A percentile compares a stretch with the other conserved stretches of the same genome.
Conservation (phyloP, 2,113 vertebrate species). For the Romanogobio albipinnatus region DNA sequence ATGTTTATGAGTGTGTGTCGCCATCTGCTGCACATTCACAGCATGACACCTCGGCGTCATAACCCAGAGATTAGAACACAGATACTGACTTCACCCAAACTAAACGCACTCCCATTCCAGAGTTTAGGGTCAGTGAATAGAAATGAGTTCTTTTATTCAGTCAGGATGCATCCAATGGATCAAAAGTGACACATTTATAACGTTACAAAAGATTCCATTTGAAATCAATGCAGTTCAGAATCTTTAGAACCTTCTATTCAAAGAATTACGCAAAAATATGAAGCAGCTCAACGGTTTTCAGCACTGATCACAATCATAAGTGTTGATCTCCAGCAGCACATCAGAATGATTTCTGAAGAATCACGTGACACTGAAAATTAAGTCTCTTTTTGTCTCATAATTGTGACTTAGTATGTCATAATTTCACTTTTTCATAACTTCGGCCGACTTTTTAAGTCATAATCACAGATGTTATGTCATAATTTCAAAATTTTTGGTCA, state of each 20-base stretch:
- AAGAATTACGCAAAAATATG: neutral
- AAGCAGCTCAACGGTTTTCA: neutral
- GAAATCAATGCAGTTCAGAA: neutral
- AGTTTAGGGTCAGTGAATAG: neutral
- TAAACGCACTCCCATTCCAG: neutral
- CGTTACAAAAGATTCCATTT: neutral
- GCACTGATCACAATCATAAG: neutral
- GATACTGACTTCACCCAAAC: no score
- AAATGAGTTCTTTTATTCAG: neutral
- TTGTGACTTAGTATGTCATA: no score
- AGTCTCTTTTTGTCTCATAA: no score
- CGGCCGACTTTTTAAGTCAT: no score
- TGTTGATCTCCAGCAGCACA: neutral
- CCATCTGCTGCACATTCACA: conserved; percentile 33
- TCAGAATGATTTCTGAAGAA: neutral
- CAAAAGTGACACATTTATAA: neutral
- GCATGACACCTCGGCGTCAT: neutral
- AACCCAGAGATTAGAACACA: no score
- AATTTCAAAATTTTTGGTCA: no score
- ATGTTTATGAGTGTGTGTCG: neutral
- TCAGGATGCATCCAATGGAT: neutral
- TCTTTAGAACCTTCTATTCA: neutral
- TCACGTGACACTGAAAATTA: neutral
- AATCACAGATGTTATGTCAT: no score
- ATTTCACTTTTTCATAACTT: no score